Percentiles rank a stretch among this genome's conserved stretches.
Conservation (phyloP, 2,113 vertebrate species). For the Willisornis vidua region DNA sequence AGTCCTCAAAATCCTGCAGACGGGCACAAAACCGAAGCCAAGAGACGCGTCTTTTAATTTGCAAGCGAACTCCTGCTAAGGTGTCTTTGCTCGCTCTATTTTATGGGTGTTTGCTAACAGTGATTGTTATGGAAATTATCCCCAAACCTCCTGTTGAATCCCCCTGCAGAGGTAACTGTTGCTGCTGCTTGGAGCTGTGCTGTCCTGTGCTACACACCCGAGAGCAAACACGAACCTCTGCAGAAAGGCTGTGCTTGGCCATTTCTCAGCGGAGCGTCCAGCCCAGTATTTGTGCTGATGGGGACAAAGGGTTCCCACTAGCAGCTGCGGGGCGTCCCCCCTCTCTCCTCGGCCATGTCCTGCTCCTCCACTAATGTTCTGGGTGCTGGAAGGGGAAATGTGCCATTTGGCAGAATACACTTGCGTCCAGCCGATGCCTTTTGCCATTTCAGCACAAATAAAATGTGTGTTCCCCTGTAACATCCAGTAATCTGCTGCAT, state of each 20-base stretch:
- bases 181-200: not conserved
- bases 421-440: not conserved
- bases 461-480: not conserved
- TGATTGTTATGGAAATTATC: not conserved
- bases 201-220: not conserved
- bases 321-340: not conserved
- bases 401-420: not conserved
- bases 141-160: not conserved
- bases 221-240: not conserved
- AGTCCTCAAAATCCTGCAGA: not conserved
- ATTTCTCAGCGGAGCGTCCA: fast-evolving
- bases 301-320: not conserved
- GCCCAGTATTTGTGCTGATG: not conserved
- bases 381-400: not conserved
- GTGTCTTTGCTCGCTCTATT: not conserved
- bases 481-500: not conserved
- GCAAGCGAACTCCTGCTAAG: not conserved
- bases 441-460: not conserved
- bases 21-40: not conserved
- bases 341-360: fast-evolving
- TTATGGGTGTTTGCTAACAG: not conserved
- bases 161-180: not conserved
- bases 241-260: not conserved
- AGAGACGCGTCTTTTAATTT: not conserved
- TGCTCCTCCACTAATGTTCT: fast-evolving